Conservation (phyloP, 2,888 invertebrate species). For the Oxycera nigricornis region DNA sequence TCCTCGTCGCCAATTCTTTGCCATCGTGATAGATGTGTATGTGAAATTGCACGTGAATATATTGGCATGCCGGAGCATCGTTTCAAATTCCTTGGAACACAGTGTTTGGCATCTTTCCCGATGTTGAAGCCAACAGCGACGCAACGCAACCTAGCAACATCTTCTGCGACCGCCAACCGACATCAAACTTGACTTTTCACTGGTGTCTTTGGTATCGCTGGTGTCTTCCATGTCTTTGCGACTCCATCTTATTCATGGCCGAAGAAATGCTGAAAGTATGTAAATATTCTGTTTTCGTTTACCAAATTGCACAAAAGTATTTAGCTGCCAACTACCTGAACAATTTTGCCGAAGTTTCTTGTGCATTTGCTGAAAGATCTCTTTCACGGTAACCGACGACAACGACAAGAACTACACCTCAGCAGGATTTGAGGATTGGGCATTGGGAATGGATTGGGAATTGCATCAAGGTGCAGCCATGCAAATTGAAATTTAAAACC, state of each 20-base stretch:
- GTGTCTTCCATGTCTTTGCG: not conserved
- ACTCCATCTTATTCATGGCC: slow-evolving; percentile 12
- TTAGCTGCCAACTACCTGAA: slow-evolving; percentile 20
- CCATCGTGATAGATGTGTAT: not conserved
- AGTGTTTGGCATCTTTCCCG: slow-evolving; percentile 30
- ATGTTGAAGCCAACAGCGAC: slow-evolving; percentile 6
- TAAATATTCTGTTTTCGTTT: slow-evolving; percentile 43
- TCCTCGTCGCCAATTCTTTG: not conserved
- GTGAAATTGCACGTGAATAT: slow-evolving; percentile 32
- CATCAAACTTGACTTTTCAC: slow-evolving; percentile 12
- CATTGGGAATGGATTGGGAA: not conserved
- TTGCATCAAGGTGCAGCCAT: slow-evolving; percentile 20
- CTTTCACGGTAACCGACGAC: not conserved
- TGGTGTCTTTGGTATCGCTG: not conserved
- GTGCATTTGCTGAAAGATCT: not conserved
- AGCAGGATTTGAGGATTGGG: not conserved
- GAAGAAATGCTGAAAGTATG: slow-evolving; percentile 43
- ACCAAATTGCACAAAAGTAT: slow-evolving; percentile 42
- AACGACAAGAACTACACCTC: not conserved
- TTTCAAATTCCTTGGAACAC: slow-evolving; percentile 31
- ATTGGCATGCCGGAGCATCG: slow-evolving; percentile 38
- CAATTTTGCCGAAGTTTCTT: slow-evolving; percentile 34
- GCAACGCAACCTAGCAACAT: not conserved
- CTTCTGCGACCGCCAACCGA: not conserved
- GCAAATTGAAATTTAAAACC: slow-evolving; percentile 41